Conservation (phyloP, 2,113 vertebrate species). For the Centropristis striata region DNA sequence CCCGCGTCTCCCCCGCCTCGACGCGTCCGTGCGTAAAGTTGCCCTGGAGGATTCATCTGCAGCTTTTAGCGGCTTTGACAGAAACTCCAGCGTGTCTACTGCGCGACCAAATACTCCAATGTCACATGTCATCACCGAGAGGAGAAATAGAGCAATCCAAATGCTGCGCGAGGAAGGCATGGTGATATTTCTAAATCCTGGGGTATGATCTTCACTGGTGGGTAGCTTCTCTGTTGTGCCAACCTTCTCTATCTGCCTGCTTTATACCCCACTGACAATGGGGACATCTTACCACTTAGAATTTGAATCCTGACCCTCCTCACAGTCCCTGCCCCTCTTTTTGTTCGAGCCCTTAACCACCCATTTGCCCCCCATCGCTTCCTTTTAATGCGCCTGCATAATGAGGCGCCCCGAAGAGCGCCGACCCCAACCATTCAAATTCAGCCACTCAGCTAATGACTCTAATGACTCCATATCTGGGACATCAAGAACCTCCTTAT, state of each 20-base stretch:
- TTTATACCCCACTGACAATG: constrained; percentile 77
- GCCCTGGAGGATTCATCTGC: background rate
- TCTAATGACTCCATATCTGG: constrained; percentile 79
- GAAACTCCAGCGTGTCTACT: constrained; percentile 25
- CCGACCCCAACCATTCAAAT: constrained; percentile 77
- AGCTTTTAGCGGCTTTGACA: background rate
- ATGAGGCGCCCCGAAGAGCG: constrained; percentile 82
- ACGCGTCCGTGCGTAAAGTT: constrained; percentile 46
- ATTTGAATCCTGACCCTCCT: constrained; percentile 77
- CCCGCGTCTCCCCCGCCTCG: constrained; percentile 48
- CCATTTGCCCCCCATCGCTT: constrained; percentile 77
- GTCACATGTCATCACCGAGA: constrained; percentile 33
- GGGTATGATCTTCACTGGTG: background rate
- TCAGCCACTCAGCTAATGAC: constrained; percentile 83
- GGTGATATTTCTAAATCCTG: constrained; percentile 14
- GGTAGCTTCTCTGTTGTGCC: constrained; percentile 17
- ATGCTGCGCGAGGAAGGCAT: constrained; percentile 53
- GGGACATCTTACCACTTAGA: constrained; percentile 65
- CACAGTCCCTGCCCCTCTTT: constrained; percentile 77
- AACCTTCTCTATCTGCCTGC: constrained; percentile 21
- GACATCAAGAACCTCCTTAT: constrained; percentile 65
- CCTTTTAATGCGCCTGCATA: constrained; percentile 83
- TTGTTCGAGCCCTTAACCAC: constrained; percentile 75
- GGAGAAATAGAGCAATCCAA: constrained; percentile 58
- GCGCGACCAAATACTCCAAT: constrained; percentile 62